A percentile compares a stretch with the other conserved stretches of the same genome.
Evolutionary conservation across 2,113 vertebrate species (phyloP).

Genomic region (Etheostoma spectabile): DNA sequence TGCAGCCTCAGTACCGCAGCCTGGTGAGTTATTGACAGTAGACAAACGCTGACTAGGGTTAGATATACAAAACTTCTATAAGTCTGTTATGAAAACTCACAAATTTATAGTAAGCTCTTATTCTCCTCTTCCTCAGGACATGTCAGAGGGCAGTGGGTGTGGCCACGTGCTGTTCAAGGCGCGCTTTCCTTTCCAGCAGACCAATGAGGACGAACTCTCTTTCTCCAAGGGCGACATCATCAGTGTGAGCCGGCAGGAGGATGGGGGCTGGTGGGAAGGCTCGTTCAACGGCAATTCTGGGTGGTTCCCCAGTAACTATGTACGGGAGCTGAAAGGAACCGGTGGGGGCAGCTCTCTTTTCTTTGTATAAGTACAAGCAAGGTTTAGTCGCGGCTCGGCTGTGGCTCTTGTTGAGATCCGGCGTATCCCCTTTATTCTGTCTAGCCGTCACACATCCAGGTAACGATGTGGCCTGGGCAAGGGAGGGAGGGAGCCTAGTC

Average conservation of each 20-base stretch:
- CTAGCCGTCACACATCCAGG: too few species aligned
- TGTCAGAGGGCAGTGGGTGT: constrained; percentile 91
- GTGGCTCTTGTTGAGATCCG: too few species aligned
- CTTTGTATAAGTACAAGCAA: too few species aligned
- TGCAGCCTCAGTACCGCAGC: constrained; percentile 94
- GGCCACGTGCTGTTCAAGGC: constrained; percentile 92
- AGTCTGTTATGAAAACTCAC: neutral
- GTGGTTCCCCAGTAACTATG: constrained; percentile 99
- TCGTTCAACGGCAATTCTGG: constrained; percentile 90
- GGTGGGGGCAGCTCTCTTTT: constrained; percentile 82
- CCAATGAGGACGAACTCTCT: constrained; percentile 97
- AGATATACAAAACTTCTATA: neutral
- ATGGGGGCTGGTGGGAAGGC: constrained; percentile 99
- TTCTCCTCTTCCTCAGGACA: constrained; percentile 85
- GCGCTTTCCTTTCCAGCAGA: constrained; percentile 95
- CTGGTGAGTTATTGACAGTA: constrained; percentile 88
- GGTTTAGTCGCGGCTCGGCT: too few species aligned
- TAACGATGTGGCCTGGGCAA: too few species aligned
- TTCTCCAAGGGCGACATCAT: constrained; percentile 96
- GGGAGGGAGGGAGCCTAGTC: too few species aligned
- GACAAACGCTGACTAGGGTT: neutral
- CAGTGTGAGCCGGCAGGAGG: constrained; percentile 93
- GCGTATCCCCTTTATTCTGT: too few species aligned
- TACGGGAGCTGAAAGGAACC: constrained; percentile 93
- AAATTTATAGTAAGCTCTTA: neutral